Evolutionary conservation across 2,113 vertebrate species (phyloP), one percentile per base, ranked within the genome.

Genomic region (Rutilus rutilus): DNA sequence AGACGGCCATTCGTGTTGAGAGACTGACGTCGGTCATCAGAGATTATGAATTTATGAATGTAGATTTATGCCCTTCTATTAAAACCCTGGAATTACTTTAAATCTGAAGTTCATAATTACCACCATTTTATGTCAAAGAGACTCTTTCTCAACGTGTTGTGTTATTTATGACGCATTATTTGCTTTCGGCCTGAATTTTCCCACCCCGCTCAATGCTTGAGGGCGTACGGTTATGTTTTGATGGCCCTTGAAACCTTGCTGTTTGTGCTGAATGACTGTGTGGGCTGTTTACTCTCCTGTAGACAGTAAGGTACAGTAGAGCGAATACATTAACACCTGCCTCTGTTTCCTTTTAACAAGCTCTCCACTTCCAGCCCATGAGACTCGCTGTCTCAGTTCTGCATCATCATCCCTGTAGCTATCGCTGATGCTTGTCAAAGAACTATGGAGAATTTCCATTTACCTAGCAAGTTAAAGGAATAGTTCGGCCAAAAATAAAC

Each of bases 301-400:
- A 87, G 85, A 89, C 78, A 42, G 52, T 52, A n/a, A 71, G 82
- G 82, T 65, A 60, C 79, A 75, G 85, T 85, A 74, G 88, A 82
- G 80, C 80, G 64, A 89, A 89, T 89, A 85, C 71, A 80, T 82
- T 87, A 75, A 60, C 88, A 87, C 85, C 85, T 80, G 84, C 88
- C 82, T 85, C 69, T 21, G 52, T 87, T 89, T 82, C 85, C 77
- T 33, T 87, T 89, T 86, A 89, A 85, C 83, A 85, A 87, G 62
- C 88, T 87, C 82, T 85, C 45, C n/a, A 64, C 52, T 17, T 54
- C 5, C 77, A 10, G 64, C 77, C 47, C 76, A 30, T 54, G 74
- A 36, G 45, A 78, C 42, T 74, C 60, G 25, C 50, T 27, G 6
- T 21, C 76, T 36, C 45, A 36, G 11, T 69, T 47, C 30, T 23